Conservation (phyloP, 2,888 invertebrate species). For the Platerodrilus igneus region DNA sequence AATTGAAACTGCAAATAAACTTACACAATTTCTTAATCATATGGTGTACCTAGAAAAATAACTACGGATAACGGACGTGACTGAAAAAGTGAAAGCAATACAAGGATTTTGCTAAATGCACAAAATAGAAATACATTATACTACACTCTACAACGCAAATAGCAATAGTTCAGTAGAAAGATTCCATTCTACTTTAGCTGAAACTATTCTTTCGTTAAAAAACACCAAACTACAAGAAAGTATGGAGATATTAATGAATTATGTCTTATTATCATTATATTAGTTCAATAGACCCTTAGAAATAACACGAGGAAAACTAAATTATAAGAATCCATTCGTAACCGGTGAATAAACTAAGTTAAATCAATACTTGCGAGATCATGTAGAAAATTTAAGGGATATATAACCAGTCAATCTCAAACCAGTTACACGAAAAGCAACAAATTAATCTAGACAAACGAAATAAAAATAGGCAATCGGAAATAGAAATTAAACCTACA, state of each 20-base stretch:
- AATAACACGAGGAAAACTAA: conserved; percentile 6
- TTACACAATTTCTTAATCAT: conserved; percentile 23
- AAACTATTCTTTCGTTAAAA: conserved; percentile 13
- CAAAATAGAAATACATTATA: conserved; percentile 25
- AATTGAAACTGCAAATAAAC: conserved; percentile 20
- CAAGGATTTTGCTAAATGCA: conserved; percentile 23
- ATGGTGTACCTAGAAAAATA: conserved; percentile 22
- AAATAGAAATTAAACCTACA: neutral
- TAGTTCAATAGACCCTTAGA: no score
- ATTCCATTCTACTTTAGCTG: conserved; percentile 24
- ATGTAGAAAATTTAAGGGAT: conserved; percentile 9
- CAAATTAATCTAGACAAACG: conserved; percentile 7
- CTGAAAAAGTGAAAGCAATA: conserved; percentile 23
- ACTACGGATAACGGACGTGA: conserved; percentile 26
- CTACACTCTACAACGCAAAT: conserved; percentile 21
- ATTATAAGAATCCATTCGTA: conserved; percentile 14
- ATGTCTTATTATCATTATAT: conserved; percentile 11
- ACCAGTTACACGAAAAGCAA: conserved; percentile 8
- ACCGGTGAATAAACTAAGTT: conserved; percentile 5
- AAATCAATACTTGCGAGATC: conserved; percentile 11
- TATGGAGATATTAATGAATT: conserved; percentile 1
- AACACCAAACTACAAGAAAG: conserved; percentile 10
- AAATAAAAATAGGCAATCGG: conserved; percentile 3
- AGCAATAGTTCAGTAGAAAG: conserved; percentile 25
- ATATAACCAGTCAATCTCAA: neutral